Evolutionary conservation across 2,113 vertebrate genomes (phyloP).

Genomic region (Corythaixoides concolor): DNA sequence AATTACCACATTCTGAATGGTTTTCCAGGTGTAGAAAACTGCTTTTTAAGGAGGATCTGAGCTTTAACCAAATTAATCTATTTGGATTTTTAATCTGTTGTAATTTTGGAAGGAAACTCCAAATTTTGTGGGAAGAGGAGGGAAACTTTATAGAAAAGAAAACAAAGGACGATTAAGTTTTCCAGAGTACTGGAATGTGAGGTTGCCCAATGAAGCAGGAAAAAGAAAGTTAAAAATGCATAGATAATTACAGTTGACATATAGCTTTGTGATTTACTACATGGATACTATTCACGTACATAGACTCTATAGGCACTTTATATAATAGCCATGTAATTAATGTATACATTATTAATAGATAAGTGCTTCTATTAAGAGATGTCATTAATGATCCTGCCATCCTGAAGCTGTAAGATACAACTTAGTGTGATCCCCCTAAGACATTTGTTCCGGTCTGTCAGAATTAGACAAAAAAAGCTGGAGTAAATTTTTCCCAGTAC

Average conservation of each 20-base stretch:
- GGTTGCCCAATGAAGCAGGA: not conserved
- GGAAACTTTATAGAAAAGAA: not conserved
- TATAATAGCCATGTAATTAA: slow-evolving; percentile 67
- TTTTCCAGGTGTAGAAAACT: not conserved
- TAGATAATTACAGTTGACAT: slow-evolving; percentile 54
- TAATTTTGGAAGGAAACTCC: not conserved
- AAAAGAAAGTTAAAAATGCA: slow-evolving; percentile 30
- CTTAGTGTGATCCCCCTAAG: not conserved
- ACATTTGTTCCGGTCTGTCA: not conserved
- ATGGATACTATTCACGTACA: slow-evolving; percentile 23
- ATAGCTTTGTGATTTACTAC: slow-evolving; percentile 55
- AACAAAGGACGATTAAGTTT: not conserved
- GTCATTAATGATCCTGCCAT: slow-evolving; percentile 50
- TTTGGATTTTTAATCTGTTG: not conserved
- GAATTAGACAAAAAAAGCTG: not conserved
- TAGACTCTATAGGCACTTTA: slow-evolving; percentile 61
- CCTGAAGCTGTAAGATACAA: slow-evolving; percentile 2
- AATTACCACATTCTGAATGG: not conserved
- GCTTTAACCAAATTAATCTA: not conserved
- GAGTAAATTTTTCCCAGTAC: not conserved
- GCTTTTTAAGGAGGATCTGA: not conserved
- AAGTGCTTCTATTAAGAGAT: slow-evolving; percentile 56
- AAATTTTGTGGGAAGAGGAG: not conserved
- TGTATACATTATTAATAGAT: slow-evolving; percentile 60
- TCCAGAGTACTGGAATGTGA: not conserved